A percentile compares a stretch with the other conserved stretches of the same genome.
Evolutionary conservation across 2,797 vertebrate species (phyloP).

Genomic region (Discoglossus pictus): DNA sequence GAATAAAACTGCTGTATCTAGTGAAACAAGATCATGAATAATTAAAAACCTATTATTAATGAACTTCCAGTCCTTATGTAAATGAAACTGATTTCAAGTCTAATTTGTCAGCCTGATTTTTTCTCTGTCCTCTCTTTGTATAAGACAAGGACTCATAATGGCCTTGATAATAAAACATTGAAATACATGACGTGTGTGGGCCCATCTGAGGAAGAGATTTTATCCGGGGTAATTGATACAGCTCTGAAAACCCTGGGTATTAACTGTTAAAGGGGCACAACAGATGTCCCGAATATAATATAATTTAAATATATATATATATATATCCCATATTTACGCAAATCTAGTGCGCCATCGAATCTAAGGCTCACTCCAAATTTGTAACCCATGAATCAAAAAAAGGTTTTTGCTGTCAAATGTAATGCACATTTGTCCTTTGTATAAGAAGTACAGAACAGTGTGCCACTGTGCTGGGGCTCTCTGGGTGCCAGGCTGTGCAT

Average conservation of each 20-base stretch:
- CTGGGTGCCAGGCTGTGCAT: too few relatives aligned
- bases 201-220: conserved; percentile 71
- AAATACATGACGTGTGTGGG: conserved; percentile 70
- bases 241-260: conserved; percentile 71
- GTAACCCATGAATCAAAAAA: too few relatives aligned
- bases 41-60: conserved; percentile 89
- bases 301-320: too few relatives aligned
- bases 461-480: too few relatives aligned
- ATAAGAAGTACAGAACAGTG: too few relatives aligned
- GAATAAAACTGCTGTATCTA: conserved; percentile 82
- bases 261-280: too few relatives aligned
- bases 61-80: conserved; percentile 87
- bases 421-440: too few relatives aligned
- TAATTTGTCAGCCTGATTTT: conserved; percentile 83
- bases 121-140: conserved; percentile 79
- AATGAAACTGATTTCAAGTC: conserved; percentile 86
- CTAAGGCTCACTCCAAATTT: too few relatives aligned
- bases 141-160: conserved; percentile 78
- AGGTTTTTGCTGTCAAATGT: too few relatives aligned
- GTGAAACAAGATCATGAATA: conserved; percentile 90
- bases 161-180: conserved; percentile 74
- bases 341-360: too few relatives aligned
- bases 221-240: conserved; percentile 77
- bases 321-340: too few relatives aligned
- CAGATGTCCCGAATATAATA: too few relatives aligned